Base-by-base conservation (phyloP, 2,888 invertebrate species). In the Xestia xanthographa region DNA sequence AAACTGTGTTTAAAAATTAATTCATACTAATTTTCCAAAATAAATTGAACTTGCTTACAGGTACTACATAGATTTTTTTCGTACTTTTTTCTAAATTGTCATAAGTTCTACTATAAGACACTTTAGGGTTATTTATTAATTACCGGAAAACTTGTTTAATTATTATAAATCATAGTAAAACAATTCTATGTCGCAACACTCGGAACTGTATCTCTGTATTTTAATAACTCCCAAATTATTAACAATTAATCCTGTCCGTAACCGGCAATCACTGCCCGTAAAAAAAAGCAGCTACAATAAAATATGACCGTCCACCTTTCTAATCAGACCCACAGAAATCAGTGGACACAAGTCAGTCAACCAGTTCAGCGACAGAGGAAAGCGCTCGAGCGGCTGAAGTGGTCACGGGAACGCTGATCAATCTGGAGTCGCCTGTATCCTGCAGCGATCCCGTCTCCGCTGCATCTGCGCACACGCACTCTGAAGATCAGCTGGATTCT, bases 401-500 rank as follows among this genome's bases (percentile, higher is more conserved):
- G n/a, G 95, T 92, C 1, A 95, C 95, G 2, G 96, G 92, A 0
- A 94, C 96, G 1, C 92, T 96, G 5, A 96, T 96, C 75, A 96
- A 96, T 86, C 77, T 96, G 82, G 96, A 96, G 89, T 95, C 95
- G 5, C 96, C 96, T 0, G 94, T 94, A 63, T 92, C 93, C 1
- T 87, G 91, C 8, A 90, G 92, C 56, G 94, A 92, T 63, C 91
- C 93, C 0, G 88, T 86, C 3, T 87, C 92, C 20, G 86, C 86
- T 5, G 80, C 87, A 14, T 87, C 89, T 9, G 88, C 89, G 53
- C 82, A 82, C 17, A 72, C 89, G 58, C 91, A 87, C 2, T 86
- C 90, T 0, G 95, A 95, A 66, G 96, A 96, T 79, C 95, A 95
- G 84, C 90, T 94, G 58, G 96, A 96, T 84, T 96, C 96, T 17